Conservation (phyloP, 2,113 vertebrate genomes). For the Galeopterus variegatus region DNA sequence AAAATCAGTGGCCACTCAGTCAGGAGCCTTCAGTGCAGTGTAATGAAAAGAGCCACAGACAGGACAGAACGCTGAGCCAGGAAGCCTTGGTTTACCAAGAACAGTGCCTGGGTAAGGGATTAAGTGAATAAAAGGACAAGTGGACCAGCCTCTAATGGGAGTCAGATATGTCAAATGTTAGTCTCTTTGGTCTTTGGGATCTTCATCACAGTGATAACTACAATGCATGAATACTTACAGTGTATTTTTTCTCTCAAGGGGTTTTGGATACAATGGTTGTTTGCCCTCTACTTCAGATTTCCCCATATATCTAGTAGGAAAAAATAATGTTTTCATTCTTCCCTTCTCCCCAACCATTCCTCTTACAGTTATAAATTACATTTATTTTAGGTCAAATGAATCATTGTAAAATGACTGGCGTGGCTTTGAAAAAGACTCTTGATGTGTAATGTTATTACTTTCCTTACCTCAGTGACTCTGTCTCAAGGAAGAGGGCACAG, state of each 20-base stretch:
- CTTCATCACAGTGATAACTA: not conserved
- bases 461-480: not conserved
- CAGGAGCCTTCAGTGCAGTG: not conserved
- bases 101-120: too few relatives aligned
- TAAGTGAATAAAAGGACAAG: not conserved
- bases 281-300: not conserved
- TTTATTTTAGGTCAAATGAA: not conserved
- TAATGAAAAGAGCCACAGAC: not conserved
- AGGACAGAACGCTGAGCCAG: fast-evolving
- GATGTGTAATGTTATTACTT: not conserved
- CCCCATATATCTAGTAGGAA: not conserved
- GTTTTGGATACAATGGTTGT: not conserved
- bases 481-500: not conserved
- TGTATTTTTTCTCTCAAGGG: not conserved
- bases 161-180: not conserved
- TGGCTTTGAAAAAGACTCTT: not conserved
- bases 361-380: not conserved
- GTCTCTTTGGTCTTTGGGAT: not conserved
- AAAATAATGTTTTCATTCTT: not conserved
- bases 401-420: not conserved
- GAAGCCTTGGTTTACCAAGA: not conserved
- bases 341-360: not conserved
- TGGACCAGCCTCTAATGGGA: not conserved
- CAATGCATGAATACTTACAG: fast-evolving
- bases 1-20: not conserved